A percentile compares a stretch with the other conserved stretches of the same genome.
phyloP scores from a whole-genome alignment of 2,888 invertebrate genomes.

The Acanthacorydalis orientalis region DNA sequence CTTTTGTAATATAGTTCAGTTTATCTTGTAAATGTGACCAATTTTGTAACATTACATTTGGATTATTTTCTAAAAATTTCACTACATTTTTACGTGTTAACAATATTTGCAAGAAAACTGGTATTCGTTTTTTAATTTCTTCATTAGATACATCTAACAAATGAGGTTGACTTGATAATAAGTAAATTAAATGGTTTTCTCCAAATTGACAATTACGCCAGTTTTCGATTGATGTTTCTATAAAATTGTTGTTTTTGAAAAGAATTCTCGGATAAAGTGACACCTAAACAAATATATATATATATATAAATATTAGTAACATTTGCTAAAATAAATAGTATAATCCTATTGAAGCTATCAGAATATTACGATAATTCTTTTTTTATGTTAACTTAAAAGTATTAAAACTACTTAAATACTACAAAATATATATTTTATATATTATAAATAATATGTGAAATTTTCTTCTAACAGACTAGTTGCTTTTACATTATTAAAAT shows the following conservation, averaged over 20 bases:
- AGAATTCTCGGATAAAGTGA: background rate
- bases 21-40: background rate
- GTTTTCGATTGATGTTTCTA: slow-evolving; percentile 1
- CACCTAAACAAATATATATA: background rate
- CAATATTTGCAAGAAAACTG: background rate
- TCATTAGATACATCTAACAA: background rate
- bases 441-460: no score
- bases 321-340: no score
- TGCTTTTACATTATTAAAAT: no score
- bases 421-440: no score
- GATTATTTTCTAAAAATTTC: slow-evolving; percentile 3
- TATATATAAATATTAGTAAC: no score
- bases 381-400: no score
- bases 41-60: slow-evolving; percentile 1
- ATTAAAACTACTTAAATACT: no score
- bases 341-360: no score
- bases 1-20: background rate
- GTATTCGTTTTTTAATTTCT: background rate
- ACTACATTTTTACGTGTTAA: background rate
- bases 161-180: slow-evolving; percentile 2
- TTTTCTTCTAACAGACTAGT: no score
- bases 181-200: background rate
- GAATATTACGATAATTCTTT: no score
- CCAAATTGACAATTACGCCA: slow-evolving; percentile 6
- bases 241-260: background rate